Evolutionary conservation across 1,140 invertebrate species (phyloP), one percentile per base, ranked within the genome.

Genomic region (Limonius californicus): DNA sequence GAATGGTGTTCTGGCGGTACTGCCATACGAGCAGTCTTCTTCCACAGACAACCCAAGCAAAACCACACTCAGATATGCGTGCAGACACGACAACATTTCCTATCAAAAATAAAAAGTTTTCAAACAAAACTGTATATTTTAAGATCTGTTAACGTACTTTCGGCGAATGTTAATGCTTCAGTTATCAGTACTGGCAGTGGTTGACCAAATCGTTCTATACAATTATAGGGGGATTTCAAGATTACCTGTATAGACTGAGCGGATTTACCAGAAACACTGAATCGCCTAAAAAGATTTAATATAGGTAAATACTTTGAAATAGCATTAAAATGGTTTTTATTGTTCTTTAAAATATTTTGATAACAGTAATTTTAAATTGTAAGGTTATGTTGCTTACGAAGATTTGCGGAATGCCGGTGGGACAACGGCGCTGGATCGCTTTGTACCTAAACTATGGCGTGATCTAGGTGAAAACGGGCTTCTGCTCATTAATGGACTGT

Each of bases 21-120:
- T 89, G 88, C 95, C 95, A 98, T 15, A 95, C 85, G 16, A 97
- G 82, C 1, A 97, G 76, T 60, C 89, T 84, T 4, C 94, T 83
- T 0, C 91, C 92, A 72, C 87, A 88, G 0, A 98, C 94, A 32
- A 95, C 80, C 93, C 93, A 93, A 50, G 78, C 82, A 78, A 81
- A 84, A 4, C 82, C 82, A 66, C 76, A 77, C 1, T 79, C 71
- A 1, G 80, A 82, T 67, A 84, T 74, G 7, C 78, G 75, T 0
- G 80, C 82, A 27, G 79, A 81, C 2, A 83, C 78, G 39, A 80
- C 76, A 30, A 80, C 81, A 67, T 80, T 82, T 59, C 81, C 86
- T 86, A 63, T 23, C 76, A 74, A 60, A 65, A 68, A 73, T 65
- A 62, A 67, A 59, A 43, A 64, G 45, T 15, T 19, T 54, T 18